Evolutionary conservation across 2,888 invertebrate species (phyloP), one percentile per base, ranked within the genome.

Genomic region (Drosophila ustulata): DNA sequence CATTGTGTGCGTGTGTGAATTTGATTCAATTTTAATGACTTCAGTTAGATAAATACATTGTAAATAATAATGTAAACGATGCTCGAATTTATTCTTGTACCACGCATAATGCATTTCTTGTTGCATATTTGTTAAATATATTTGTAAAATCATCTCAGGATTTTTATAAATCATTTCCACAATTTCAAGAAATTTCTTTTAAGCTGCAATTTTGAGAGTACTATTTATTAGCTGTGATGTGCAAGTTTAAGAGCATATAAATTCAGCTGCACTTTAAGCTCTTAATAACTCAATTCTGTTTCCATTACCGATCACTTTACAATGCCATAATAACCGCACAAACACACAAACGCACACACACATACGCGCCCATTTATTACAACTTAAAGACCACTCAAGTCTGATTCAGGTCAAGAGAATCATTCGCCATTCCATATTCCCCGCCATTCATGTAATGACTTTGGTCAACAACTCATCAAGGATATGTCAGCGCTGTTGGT

Each of bases 401-500:
- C 51, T 49, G 59, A 72, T 77, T 67, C 74, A 67, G 88, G 84
- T 78, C 74, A 79, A 68, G 51, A 52, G 71, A 49, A 62, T 63
- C 66, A 67, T 78, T 82, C 58, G 56, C 56, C 62, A 70, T 52
- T 64, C 68, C 71, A 66, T 55, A 51, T n/a, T 55, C 57, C 51
- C 59, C 50, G 61, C 62, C 62, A 53, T 63, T 57, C 68, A 57
- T 69, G 88, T 83, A 83, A 88, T 88, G 82, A 82, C 77, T 88
- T 72, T 85, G 85, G 88, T 83, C 89, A 88, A 79, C 87, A 88
- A 83, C 83, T 83, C 87, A 81, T 88, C 87, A 79, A 71, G 81
- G 65, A 86, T 66, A 73, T 77, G 73, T 83, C 84, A 76, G 41
- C 47, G 32, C 56, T 5, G 58, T 37, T 49, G 34, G 47, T 23